Evolutionary conservation across 2,888 invertebrate genomes (phyloP), one percentile per base, ranked within the genome.

Genomic region (Drosophila neonasuta): DNA sequence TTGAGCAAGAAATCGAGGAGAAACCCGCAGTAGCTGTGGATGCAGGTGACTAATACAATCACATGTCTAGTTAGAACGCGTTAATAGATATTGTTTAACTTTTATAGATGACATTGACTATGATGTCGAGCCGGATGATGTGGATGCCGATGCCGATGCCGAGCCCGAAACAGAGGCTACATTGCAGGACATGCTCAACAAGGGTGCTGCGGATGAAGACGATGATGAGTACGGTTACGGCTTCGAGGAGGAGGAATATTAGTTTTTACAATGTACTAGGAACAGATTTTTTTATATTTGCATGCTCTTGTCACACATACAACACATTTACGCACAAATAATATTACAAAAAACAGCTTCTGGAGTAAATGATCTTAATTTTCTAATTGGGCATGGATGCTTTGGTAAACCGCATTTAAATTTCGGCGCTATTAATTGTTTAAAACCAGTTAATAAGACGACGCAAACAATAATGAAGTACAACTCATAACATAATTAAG

Each of bases 171-270:
- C 85, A 1, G 92, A 93, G 80, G 86, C 93, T 63, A 93, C 93
- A 0, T 88, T 94, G 0, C 92, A 93, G 11, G 92, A 93, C 60
- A 92, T 94, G 92, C 85, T 94, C 36, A 94, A 94, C 77, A 92
- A 93, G 61, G 92, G 92, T 15, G 71, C 67, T 11, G 93, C 93
- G 15, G 94, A 94, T 15, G 94, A 94, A 11, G 94, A 94, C 30
- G 94, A 94, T 13, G 93, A 94, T 20, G 93, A 94, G 50, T 95
- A 94, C 75, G 94, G 93, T 57, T 95, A 94, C 77, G 94, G 93
- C 44, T 94, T 94, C 71, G 95, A 95, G 69, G 95, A 95, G 61
- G 93, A 93, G 82, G 93, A 93, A 87, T 92, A 91, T 59, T 81
- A 82, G 52, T 13, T 17, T 39, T 54, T 4, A n/a, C 10, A 54